Percentiles rank a stretch among this genome's conserved stretches.
Conservation (phyloP, 1,140 invertebrate species). For the Pectinophora gossypiella region DNA sequence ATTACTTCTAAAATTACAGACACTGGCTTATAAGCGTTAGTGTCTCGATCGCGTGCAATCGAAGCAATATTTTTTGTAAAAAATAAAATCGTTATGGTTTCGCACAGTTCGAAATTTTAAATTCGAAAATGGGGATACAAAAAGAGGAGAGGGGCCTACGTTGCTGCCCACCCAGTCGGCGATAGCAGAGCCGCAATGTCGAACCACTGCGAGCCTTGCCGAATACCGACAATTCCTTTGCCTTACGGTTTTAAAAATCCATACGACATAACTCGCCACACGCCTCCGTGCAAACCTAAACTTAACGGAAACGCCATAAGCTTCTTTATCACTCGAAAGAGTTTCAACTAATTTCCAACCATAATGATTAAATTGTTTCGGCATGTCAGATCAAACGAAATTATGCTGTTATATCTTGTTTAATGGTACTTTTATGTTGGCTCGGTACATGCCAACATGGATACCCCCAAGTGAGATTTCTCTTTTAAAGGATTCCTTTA, state of each 20-base stretch:
- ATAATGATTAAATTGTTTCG: constrained; percentile 74
- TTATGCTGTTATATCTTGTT: constrained; percentile 74
- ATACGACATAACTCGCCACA: constrained; percentile 37
- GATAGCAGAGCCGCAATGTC: constrained; percentile 39
- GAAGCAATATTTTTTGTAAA: not conserved
- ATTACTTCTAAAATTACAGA: no score
- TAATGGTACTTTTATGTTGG: constrained; percentile 58
- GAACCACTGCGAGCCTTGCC: constrained; percentile 53
- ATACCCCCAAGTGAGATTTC: constrained; percentile 50
- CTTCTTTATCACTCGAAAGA: not conserved
- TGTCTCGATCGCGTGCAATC: constrained; percentile 26
- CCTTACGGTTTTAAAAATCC: constrained; percentile 33
- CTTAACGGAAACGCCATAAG: constrained; percentile 13
- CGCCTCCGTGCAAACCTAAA: constrained; percentile 21
- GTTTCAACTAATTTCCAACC: constrained; percentile 49
- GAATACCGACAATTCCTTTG: constrained; percentile 71
- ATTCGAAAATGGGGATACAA: constrained; percentile 53
- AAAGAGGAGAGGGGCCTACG: constrained; percentile 53
- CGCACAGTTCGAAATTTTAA: constrained; percentile 48
- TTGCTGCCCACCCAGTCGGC: constrained; percentile 64
- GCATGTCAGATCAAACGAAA: constrained; percentile 74
- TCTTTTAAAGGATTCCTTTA: constrained; percentile 36
- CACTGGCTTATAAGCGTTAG: no score
- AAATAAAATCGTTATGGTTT: constrained; percentile 34
- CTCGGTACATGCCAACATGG: constrained; percentile 48